Percentiles rank a stretch among this genome's conserved stretches.
phyloP scores from a whole-genome alignment of 2,797 vertebrate species.

The Argya squamiceps region DNA sequence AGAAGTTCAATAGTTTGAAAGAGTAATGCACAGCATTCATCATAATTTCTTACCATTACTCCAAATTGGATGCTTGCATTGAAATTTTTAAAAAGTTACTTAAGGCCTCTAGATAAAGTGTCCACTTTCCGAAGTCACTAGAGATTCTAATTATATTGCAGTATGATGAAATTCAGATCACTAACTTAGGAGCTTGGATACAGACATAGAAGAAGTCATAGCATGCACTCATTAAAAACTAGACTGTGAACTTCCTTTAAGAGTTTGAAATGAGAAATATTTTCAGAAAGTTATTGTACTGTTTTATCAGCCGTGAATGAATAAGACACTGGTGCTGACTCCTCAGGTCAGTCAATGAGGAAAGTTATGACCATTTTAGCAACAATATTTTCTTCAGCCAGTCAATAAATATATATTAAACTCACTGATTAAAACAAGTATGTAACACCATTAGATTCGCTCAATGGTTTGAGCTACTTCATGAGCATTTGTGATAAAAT shows the following conservation, averaged over 20 bases:
- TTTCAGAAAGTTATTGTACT: neutral
- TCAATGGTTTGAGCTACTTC: neutral
- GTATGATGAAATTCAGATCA: neutral
- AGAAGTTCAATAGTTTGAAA: neutral
- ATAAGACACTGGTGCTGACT: neutral
- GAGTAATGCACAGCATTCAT: neutral
- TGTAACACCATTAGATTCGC: rapidly evolving
- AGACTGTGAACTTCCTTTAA: neutral
- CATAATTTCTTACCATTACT: neutral
- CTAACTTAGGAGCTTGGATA: neutral
- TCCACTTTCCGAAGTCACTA: neutral
- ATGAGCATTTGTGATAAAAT: neutral
- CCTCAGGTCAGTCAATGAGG: neutral
- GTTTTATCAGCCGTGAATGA: neutral
- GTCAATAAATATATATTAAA: neutral
- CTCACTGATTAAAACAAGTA: neutral
- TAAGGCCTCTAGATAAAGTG: neutral
- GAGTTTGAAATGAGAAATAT: neutral
- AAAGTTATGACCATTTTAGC: neutral
- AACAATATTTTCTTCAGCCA: neutral
- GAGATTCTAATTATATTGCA: neutral
- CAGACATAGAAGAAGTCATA: neutral
- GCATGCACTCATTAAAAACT: neutral
- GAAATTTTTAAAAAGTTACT: neutral
- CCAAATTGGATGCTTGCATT: neutral